Evolutionary conservation across 2,113 vertebrate species (phyloP).

Genomic region (Pseudonaja textilis): DNA sequence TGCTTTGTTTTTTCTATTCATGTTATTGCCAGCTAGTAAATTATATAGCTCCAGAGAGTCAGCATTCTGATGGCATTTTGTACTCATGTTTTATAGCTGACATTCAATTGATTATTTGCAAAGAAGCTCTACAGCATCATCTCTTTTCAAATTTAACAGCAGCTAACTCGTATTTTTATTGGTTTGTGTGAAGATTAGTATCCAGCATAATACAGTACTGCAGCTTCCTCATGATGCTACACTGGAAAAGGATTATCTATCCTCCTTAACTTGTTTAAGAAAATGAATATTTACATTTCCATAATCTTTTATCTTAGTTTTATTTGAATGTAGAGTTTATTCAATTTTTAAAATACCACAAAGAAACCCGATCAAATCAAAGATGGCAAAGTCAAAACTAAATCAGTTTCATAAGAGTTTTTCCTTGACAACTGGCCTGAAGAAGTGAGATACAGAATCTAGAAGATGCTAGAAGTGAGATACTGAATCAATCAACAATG

Average conservation of each 20-base stretch:
- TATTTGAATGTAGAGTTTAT: neutral
- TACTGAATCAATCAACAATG: neutral
- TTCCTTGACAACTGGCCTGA: neutral
- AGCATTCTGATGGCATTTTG: neutral
- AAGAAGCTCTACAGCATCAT: accelerated
- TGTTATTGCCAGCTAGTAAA: neutral
- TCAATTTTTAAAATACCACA: neutral
- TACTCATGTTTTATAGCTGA: accelerated
- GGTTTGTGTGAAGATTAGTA: neutral
- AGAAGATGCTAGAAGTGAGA: neutral
- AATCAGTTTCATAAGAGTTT: neutral
- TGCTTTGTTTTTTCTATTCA: neutral
- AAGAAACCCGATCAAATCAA: neutral
- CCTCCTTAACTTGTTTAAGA: neutral
- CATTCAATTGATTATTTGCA: neutral
- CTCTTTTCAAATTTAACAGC: neutral
- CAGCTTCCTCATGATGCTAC: neutral
- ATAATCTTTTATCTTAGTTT: neutral
- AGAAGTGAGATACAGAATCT: neutral
- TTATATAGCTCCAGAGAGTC: neutral
- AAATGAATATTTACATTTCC: neutral
- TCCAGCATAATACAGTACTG: neutral
- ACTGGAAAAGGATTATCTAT: neutral
- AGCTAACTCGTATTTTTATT: neutral
- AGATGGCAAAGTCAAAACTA: neutral